Percentiles rank a stretch among this genome's conserved stretches.
Conservation (phyloP, 2,113 vertebrate genomes). For the Desmodus rotundus region DNA sequence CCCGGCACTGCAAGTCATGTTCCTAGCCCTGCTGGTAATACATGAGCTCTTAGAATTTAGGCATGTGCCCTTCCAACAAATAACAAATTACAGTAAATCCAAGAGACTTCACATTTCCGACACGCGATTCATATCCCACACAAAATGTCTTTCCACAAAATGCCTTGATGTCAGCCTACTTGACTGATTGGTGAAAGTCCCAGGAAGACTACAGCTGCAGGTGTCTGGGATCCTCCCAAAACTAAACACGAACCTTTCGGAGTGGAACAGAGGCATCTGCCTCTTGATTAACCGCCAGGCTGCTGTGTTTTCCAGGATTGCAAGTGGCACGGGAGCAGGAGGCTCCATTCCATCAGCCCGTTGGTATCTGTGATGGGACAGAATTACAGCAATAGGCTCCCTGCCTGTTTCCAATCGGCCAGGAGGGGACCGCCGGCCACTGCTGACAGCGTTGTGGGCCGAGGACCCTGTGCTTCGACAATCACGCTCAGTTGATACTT, state of each 20-base stretch:
- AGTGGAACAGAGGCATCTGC: too few species aligned
- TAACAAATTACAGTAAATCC: not conserved
- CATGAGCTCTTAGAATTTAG: not conserved
- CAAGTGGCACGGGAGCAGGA: too few species aligned
- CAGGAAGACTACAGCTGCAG: not conserved
- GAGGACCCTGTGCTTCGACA: not conserved
- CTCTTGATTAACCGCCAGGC: too few species aligned
- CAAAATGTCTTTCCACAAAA: slow-evolving; percentile 23
- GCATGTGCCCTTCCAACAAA: not conserved
- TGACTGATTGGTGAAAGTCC: not conserved
- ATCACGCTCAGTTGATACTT: not conserved
- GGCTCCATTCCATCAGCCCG: too few species aligned
- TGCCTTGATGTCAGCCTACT: not conserved
- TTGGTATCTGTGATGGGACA: too few species aligned
- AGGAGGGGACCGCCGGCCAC: not conserved
- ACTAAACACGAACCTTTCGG: not conserved
- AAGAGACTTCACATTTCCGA: not conserved
- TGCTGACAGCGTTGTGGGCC: not conserved
- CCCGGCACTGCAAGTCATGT: not conserved
- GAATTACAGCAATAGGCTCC: too few species aligned
- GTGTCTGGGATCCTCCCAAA: not conserved
- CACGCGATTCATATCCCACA: not conserved
- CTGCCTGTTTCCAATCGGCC: too few species aligned
- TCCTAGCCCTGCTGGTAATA: not conserved
- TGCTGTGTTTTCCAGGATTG: too few species aligned